phyloP scores from a whole-genome alignment of 1,140 invertebrate species.

The Aphis gossypii region DNA sequence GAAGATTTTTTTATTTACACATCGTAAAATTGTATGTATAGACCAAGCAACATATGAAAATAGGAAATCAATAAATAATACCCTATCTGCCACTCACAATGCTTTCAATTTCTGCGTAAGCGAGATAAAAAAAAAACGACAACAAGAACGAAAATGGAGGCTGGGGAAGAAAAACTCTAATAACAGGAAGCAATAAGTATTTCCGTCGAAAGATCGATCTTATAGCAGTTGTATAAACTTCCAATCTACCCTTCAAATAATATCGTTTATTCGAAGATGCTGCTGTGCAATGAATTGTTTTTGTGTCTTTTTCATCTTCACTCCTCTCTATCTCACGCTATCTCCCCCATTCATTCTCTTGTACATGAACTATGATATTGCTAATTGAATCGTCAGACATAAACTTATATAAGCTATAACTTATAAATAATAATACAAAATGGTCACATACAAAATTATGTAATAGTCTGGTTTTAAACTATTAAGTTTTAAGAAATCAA shows the following conservation, averaged over 20 bases:
- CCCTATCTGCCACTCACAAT: constrained; percentile 2
- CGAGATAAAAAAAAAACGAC: constrained; percentile 6
- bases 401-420: neutral
- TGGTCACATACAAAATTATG: neutral
- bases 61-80: constrained; percentile 23
- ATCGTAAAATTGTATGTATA: neutral
- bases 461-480: neutral
- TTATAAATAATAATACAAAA: neutral
- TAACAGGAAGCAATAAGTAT: constrained; percentile 18
- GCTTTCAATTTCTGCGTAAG: constrained; percentile 16
- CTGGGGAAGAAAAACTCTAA: neutral
- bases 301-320: neutral
- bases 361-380: neutral
- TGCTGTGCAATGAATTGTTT: neutral
- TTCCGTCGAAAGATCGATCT: neutral
- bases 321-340: neutral
- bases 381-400: neutral
- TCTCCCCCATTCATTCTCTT: neutral
- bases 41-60: neutral
- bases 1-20: neutral
- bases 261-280: neutral
- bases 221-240: constrained; percentile 18
- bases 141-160: neutral
- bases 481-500: neutral
- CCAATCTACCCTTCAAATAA: neutral